These are phyloP conservation scores for Tenebrosternarchus preto DNA, from an alignment of 2,113 vertebrate species.

Conservation along the genomic window DNA sequence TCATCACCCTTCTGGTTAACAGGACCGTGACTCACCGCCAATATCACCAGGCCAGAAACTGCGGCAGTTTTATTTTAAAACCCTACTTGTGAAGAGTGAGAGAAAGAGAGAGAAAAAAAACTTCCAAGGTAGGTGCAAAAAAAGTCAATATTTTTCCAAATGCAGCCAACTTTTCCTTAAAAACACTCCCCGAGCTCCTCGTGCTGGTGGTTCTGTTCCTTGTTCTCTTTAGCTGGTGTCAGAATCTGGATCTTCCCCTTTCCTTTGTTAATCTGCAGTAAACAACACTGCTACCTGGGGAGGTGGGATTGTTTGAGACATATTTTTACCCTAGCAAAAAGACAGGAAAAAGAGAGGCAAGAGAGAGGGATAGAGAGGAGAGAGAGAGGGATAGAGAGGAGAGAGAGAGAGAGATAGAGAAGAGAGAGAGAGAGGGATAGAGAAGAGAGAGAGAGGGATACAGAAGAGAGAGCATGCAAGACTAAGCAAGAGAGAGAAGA, in stretches of 20 bases:
- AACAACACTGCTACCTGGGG: constrained; percentile 78
- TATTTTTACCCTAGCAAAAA: constrained; percentile 69
- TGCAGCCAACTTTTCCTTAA: constrained; percentile 59
- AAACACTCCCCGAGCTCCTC: constrained; percentile 59
- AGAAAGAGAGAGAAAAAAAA: constrained; percentile 16
- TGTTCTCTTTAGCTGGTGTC: constrained; percentile 72
- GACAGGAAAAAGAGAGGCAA: background rate
- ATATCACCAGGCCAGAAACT: constrained; percentile 15
- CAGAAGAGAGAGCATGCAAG: no score
- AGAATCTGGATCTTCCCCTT: constrained; percentile 71
- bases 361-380: constrained; percentile 1
- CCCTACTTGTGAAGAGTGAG: constrained; percentile 22
- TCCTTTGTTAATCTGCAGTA: constrained; percentile 81
- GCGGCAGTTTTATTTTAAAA: constrained; percentile 50
- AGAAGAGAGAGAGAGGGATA: constrained; percentile 8
- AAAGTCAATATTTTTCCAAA: constrained; percentile 51
- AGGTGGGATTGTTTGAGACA: constrained; percentile 67
- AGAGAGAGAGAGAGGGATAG: no score
- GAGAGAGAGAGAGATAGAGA: no score
- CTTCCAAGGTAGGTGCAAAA: constrained; percentile 21
- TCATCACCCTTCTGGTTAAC: constrained; percentile 37
- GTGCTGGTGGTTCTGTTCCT: constrained; percentile 65
- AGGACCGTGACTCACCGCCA: constrained; percentile 38
- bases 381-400: constrained; percentile 26
- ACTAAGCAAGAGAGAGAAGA: no score